A percentile compares a stretch with the other conserved stretches of the same genome.
phyloP scores from a whole-genome alignment of 1,140 invertebrate genomes.

The Stegodyphus dumicola region DNA sequence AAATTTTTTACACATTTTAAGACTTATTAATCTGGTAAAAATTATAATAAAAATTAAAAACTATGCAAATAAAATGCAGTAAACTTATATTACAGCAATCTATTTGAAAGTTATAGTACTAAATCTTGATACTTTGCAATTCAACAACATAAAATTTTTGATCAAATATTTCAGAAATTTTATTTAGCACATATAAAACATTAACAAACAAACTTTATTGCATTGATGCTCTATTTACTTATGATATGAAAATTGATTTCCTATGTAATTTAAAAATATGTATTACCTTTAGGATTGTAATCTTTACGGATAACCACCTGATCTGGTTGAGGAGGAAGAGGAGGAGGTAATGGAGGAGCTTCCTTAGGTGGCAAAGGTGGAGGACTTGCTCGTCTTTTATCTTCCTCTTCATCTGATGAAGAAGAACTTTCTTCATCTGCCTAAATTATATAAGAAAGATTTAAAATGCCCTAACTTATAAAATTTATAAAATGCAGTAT shows the following conservation, averaged over 20 bases:
- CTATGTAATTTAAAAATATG: background rate
- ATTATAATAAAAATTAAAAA: no score
- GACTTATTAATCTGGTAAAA: no score
- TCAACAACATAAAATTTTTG: background rate
- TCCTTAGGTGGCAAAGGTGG: conserved; percentile 80
- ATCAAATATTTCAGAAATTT: background rate
- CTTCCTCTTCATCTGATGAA: conserved; percentile 77
- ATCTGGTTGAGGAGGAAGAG: conserved; percentile 83
- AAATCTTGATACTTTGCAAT: no score
- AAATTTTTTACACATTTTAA: no score
- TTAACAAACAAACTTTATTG: background rate
- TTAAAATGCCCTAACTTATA: no score
- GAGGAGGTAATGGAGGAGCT: conserved; percentile 78
- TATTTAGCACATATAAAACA: background rate
- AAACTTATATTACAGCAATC: no score
- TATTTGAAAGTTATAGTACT: no score
- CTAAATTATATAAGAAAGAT: background rate
- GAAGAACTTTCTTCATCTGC: conserved; percentile 66
- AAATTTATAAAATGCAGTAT: no score
- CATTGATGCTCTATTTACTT: no score
- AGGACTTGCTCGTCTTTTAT: conserved; percentile 71
- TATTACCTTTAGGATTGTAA: conserved; percentile 90
- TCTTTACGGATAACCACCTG: conserved; percentile 95
- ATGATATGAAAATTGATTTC: no score
- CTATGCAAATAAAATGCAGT: no score